phyloP scores from a whole-genome alignment of 2,888 invertebrate genomes.

The Octonoba sinensis region DNA sequence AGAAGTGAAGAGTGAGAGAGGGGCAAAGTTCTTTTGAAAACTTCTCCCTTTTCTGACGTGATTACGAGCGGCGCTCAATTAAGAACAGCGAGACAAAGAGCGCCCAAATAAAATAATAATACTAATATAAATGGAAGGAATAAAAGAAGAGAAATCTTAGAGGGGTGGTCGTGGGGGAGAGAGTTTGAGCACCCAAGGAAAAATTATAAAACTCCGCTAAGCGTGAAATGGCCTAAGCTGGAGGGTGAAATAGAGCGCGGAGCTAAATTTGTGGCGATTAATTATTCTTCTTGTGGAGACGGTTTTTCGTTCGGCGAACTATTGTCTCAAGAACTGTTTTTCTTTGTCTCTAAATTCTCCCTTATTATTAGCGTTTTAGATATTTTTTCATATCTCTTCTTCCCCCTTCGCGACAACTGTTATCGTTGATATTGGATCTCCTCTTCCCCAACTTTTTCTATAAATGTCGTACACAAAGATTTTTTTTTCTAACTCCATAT shows the following conservation, averaged over 20 bases:
- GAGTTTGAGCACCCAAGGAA: constrained; percentile 41
- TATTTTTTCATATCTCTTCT: constrained; percentile 10
- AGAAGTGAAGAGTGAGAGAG: constrained; percentile 8
- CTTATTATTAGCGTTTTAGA: constrained; percentile 23
- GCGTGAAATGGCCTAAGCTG: constrained; percentile 55
- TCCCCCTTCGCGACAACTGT: constrained; percentile 12
- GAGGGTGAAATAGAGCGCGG: constrained; percentile 58
- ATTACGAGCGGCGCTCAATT: constrained; percentile 55
- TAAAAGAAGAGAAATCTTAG: constrained; percentile 23
- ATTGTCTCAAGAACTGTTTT: constrained; percentile 58
- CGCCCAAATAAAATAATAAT: constrained; percentile 58
- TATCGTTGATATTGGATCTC: constrained; percentile 32
- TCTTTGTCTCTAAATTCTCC: constrained; percentile 48
- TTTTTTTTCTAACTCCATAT: constrained; percentile 7
- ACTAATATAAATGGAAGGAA: constrained; percentile 37
- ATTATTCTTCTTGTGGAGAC: constrained; percentile 46
- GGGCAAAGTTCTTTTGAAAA: constrained; percentile 51
- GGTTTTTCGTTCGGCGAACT: constrained; percentile 39
- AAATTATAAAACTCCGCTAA: constrained; percentile 60
- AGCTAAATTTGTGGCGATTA: constrained; percentile 61
- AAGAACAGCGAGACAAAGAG: constrained; percentile 51
- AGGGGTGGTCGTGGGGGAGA: not conserved
- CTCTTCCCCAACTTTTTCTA: not conserved
- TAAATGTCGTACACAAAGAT: not conserved
- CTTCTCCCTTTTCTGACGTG: constrained; percentile 48